Evolutionary conservation across 2,888 invertebrate genomes (phyloP), one percentile per base, ranked within the genome.

Genomic region (Drosophila borborema): DNA sequence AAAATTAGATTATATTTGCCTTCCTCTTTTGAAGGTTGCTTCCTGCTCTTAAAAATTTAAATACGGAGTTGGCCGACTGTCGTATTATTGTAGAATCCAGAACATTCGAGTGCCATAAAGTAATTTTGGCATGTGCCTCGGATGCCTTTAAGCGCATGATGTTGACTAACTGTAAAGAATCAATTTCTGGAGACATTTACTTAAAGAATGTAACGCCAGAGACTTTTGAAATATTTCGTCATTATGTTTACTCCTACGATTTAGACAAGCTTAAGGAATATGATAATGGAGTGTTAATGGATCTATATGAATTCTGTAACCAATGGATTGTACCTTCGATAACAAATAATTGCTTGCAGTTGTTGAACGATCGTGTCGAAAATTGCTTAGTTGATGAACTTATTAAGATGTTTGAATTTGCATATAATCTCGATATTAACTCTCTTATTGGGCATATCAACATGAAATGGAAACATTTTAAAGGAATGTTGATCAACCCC

Each of bases 241-340:
- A 45, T 3, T 74, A 65, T 38, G 48, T 31, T 14, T 74, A 74
- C 38, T 41, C 61, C 18, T 72, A 72, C 36, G 5, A 28, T 5
- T 28, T 28, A 28, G 0, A 10, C 1, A 10, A 2, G 0, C 38
- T 77, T 2, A 1, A 2, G 0, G 23, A 2, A 3, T 58, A 58
- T 34, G 38, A 45, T 18, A 72, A 28, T 18, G 10, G 2, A 20
- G 54, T 36, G 1, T 5, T 74, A 14, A 53, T 56, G 1, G 28
- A 49, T 8, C 53, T 77, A 0, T 41, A 28, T 23, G 40, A 48
- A n/a, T 77, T 46, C 51, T 58, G 78, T 2, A 38, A 18, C 8
- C 64, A 65, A 45, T 74, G 73, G 73, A 36, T 77, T 43, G 77
- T 71, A 1, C 40, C 51, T 5, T 7, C 61, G 1, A 45, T 74